These are phyloP conservation scores for Bagarius yarrelli DNA, from an alignment of 2,113 vertebrate genomes.

Conservation along the genomic window DNA sequence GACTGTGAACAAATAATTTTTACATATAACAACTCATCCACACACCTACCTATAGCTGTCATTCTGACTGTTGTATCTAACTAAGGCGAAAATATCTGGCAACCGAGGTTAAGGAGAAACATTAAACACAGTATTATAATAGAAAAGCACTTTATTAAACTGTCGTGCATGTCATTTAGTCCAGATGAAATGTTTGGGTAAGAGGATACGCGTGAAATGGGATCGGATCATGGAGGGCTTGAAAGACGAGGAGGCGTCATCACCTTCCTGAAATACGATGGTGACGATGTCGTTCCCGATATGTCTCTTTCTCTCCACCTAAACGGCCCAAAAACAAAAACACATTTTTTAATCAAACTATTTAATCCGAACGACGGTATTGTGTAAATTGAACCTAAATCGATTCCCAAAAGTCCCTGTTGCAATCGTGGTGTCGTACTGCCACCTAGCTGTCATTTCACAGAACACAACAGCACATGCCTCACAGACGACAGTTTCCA, in stretches of 20 bases:
- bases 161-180: neutral
- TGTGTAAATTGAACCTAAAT: constrained; percentile 1
- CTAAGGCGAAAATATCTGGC: constrained; percentile 99
- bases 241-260: constrained; percentile 87
- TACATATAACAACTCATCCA: neutral
- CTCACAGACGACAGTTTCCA: no score
- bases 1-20: neutral
- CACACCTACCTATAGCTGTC: constrained; percentile 92
- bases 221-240: constrained; percentile 99
- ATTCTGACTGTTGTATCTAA: constrained; percentile 91
- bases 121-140: neutral
- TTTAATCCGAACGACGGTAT: neutral
- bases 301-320: constrained; percentile 98
- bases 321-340: constrained; percentile 36
- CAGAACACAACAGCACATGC: no score
- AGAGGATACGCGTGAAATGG: constrained; percentile 98
- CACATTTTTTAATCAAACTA: neutral
- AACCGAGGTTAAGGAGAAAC: constrained; percentile 72
- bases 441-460: no score
- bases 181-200: neutral
- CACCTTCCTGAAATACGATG: constrained; percentile 97
- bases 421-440: no score
- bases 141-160: neutral
- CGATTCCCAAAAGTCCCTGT: no score
- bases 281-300: constrained; percentile 98